A percentile compares a stretch with the other conserved stretches of the same genome.
These are phyloP conservation scores for Sturnira hondurensis DNA, from an alignment of 2,113 vertebrate species.

Conservation along the genomic window DNA sequence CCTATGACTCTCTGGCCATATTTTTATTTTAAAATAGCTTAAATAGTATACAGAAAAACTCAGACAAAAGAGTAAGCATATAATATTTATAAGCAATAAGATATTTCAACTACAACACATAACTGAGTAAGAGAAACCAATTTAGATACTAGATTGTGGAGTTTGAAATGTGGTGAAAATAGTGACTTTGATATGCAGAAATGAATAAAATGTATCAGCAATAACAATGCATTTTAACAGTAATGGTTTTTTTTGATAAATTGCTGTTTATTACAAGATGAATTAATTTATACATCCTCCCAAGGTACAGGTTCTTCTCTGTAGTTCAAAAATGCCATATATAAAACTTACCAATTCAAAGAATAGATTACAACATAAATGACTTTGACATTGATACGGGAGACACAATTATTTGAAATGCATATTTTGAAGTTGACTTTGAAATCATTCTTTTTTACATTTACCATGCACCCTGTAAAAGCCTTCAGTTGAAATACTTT, in stretches of 20 bases:
- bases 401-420: slow-evolving; percentile 15
- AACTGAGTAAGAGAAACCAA: not conserved
- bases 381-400: slow-evolving; percentile 27
- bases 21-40: not conserved
- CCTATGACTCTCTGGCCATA: not conserved
- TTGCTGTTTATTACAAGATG: not conserved
- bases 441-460: slow-evolving; percentile 15
- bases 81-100: not conserved
- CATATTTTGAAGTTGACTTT: slow-evolving; percentile 32
- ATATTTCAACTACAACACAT: not conserved
- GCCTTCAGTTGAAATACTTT: slow-evolving; percentile 34
- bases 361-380: not conserved
- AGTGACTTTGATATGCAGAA: not conserved
- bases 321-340: not conserved
- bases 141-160: not conserved
- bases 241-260: not conserved
- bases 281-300: not conserved
- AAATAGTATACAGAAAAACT: not conserved
- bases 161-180: slow-evolving; percentile 3
- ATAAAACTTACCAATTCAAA: slow-evolving; percentile 28
- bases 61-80: not conserved
- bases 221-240: not conserved
- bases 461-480: slow-evolving; percentile 18
- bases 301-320: not conserved
- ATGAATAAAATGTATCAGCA: not conserved